Evolutionary conservation across 2,797 vertebrate species (phyloP).

Genomic region (Kryptopterus vitreolus): DNA sequence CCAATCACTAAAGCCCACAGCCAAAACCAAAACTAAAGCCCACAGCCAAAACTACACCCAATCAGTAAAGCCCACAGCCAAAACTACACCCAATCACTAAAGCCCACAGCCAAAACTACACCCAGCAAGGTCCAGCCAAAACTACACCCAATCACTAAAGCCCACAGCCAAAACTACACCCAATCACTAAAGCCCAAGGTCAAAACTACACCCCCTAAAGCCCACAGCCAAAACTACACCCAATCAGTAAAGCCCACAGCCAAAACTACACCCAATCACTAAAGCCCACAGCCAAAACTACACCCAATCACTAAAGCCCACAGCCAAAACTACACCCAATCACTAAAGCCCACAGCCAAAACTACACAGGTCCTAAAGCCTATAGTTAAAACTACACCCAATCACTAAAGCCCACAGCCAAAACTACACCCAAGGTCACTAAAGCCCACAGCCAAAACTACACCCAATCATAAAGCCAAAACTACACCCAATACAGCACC

Average conservation of each 20-base stretch:
- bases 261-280: neutral
- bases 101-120: neutral
- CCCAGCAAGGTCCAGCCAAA: too few species aligned
- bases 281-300: neutral
- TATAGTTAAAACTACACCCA: too few species aligned
- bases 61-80: slow-evolving; percentile 47
- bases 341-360: neutral
- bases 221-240: too few species aligned
- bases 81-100: slow-evolving; percentile 3
- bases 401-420: neutral
- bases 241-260: neutral
- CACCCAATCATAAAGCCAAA: neutral
- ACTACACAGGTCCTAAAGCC: neutral
- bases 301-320: neutral
- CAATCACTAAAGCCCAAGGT: neutral
- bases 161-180: neutral
- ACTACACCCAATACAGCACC: neutral
- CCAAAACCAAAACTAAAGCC: neutral
- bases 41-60: neutral
- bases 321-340: neutral
- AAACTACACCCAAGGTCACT: neutral
- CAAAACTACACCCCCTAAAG: too few species aligned
- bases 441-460: neutral
- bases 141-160: neutral
- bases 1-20: neutral